Evolutionary conservation across 2,888 invertebrate genomes (phyloP).

Genomic region (Atherix ibis): DNA sequence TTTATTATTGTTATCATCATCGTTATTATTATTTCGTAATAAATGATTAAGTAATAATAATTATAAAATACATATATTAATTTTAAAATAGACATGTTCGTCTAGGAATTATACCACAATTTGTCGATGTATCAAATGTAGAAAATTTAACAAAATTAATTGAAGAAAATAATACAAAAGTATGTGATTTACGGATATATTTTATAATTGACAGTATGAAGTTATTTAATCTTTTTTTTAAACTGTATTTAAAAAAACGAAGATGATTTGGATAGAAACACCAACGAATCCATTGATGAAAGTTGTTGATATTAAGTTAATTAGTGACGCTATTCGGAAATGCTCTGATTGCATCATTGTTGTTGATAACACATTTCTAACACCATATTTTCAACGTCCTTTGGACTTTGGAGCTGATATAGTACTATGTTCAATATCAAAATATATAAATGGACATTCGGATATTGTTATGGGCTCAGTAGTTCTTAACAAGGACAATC

Average conservation of each 20-base stretch:
- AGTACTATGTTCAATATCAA: constrained; percentile 72
- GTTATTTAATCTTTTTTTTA: too few species aligned
- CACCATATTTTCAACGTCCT: constrained; percentile 72
- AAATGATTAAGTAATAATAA: not conserved
- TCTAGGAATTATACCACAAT: constrained; percentile 59
- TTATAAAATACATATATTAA: not conserved
- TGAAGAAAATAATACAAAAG: constrained; percentile 66
- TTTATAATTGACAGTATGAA: too few species aligned
- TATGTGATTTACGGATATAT: constrained; percentile 22
- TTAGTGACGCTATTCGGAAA: constrained; percentile 1
- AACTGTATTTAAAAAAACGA: too few species aligned
- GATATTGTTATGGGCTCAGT: constrained; percentile 86
- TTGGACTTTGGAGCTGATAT: constrained; percentile 73
- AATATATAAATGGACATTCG: constrained; percentile 90
- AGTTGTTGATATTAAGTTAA: constrained; percentile 7
- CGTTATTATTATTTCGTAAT: too few species aligned
- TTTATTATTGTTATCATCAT: not conserved
- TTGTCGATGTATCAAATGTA: constrained; percentile 59
- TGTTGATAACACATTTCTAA: constrained; percentile 80
- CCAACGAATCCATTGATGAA: constrained; percentile 10
- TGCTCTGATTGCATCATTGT: constrained; percentile 36
- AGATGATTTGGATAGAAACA: constrained; percentile 8
- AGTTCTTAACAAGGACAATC: not conserved
- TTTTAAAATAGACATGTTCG: constrained; percentile 42
- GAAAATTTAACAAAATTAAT: constrained; percentile 51